Evolutionary conservation across 2,888 invertebrate species (phyloP), one percentile per base, ranked within the genome.

Genomic region (Lagria hirta): DNA sequence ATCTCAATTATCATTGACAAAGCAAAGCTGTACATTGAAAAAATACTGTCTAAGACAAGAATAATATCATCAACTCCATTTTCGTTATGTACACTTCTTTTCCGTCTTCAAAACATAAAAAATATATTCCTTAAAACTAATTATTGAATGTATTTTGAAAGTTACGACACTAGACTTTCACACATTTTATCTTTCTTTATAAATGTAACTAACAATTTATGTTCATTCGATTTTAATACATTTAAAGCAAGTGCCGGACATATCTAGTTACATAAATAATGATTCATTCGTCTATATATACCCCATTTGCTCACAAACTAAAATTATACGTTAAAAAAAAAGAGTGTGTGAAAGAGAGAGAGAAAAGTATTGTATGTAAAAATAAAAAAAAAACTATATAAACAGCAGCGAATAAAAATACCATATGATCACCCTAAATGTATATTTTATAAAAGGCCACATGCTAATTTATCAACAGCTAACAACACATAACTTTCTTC

Each of bases 11-110:
- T 61, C 59, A 62, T 65, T 63, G 64, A 66, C 61, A 67, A 70
- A 70, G 70, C 70, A 68, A 69, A 70, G 69, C 69, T 70, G 68
- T 69, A 70, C 69, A 70, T 67, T 69, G 68, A 70, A 70, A 70
- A 70, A 70, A 70, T 70, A 70, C 69, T 69, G 65, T 69, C 64
- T 65, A 62, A 65, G 55, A 66, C 64, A 65, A 60, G 64, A 28
- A 63, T 65, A n/a, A n/a, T n/a, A n/a, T n/a, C n/a, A 64, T 65
- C 62, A 63, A 64, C 65, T 61, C 57, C 58, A 62, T 45, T 48
- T 55, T 48, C 44, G 51, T n/a, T 61, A 61, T 63, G 52, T 66
- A 63, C 60, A 65, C 60, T 55, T 48, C 52, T 52, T 52, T 53
- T 54, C 49, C 47, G 55, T 52, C 51, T 48, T 50, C 44, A 41